Conservation (phyloP, 2,113 vertebrate genomes). For the Tragulus kanchil region DNA sequence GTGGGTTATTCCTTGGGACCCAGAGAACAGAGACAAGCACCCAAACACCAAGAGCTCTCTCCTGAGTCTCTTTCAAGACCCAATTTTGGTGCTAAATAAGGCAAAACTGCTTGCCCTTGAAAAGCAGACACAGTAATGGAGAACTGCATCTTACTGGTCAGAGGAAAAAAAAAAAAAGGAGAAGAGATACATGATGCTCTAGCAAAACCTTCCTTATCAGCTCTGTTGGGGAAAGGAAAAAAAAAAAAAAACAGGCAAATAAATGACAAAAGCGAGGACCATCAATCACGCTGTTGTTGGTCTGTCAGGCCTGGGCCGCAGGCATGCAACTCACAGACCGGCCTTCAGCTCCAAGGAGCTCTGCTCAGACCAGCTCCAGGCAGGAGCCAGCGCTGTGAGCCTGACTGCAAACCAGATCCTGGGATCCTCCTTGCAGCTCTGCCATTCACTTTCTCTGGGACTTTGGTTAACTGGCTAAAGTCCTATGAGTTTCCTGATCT, state of each 20-base stretch:
- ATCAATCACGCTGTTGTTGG: constrained; percentile 54
- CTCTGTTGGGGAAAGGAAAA: constrained; percentile 56
- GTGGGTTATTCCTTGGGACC: fast-evolving
- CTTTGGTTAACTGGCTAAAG: background rate
- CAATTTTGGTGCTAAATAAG: background rate
- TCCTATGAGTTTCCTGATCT: background rate
- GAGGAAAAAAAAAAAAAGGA: background rate
- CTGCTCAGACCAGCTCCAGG: background rate
- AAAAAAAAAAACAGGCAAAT: constrained; percentile 76
- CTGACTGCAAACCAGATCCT: background rate
- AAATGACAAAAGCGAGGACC: constrained; percentile 71
- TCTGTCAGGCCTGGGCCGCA: background rate
- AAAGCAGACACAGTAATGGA: background rate
- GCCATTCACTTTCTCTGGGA: background rate
- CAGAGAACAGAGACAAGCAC: background rate
- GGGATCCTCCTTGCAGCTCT: background rate
- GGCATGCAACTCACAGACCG: background rate
- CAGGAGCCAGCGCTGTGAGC: background rate
- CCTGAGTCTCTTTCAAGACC: background rate
- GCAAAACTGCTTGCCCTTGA: constrained; percentile 56
- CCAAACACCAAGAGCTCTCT: background rate
- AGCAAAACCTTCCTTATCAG: constrained; percentile 73
- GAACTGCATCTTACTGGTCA: constrained; percentile 24
- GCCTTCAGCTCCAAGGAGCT: background rate
- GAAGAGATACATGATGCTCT: constrained; percentile 57